phyloP scores from a whole-genome alignment of 1,140 invertebrate genomes.

The Ceratina australensis region DNA sequence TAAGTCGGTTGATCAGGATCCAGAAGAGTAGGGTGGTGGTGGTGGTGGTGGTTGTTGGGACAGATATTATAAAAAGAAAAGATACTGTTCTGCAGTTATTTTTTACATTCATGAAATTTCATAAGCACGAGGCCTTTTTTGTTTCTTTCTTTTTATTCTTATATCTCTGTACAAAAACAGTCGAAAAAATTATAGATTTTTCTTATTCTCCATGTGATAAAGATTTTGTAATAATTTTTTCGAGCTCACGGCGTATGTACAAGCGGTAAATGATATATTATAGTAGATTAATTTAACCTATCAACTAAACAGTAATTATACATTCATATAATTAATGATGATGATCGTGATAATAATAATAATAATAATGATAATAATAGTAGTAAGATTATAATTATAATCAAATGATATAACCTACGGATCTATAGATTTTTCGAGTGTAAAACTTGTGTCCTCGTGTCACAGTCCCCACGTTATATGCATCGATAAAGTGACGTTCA shows the following conservation, averaged over 20 bases:
- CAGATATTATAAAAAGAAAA: conserved; percentile 3
- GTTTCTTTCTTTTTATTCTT: conserved; percentile 65
- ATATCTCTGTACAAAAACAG: conserved; percentile 80
- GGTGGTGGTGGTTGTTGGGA: too few relatives aligned
- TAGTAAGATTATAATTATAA: conserved; percentile 23
- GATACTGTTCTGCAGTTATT: conserved; percentile 24
- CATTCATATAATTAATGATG: conserved; percentile 68
- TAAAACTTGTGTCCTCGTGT: conserved; percentile 44
- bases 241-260: conserved; percentile 79
- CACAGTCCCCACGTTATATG: too few relatives aligned
- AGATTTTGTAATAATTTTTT: conserved; percentile 74
- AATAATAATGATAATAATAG: conserved; percentile 71
- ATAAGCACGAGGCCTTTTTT: conserved; percentile 80
- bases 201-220: conserved; percentile 65
- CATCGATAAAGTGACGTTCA: too few relatives aligned
- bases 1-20: too few relatives aligned
- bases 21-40: too few relatives aligned
- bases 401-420: conserved; percentile 59
- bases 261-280: conserved; percentile 77
- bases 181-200: conserved; percentile 80
- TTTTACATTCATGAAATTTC: conserved; percentile 79
- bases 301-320: conserved; percentile 78
- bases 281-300: conserved; percentile 66
- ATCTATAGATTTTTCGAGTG: conserved; percentile 70
- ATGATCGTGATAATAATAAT: conserved; percentile 67